Evolutionary conservation across 1,140 invertebrate species (phyloP).

Genomic region (Ephestia elutella): DNA sequence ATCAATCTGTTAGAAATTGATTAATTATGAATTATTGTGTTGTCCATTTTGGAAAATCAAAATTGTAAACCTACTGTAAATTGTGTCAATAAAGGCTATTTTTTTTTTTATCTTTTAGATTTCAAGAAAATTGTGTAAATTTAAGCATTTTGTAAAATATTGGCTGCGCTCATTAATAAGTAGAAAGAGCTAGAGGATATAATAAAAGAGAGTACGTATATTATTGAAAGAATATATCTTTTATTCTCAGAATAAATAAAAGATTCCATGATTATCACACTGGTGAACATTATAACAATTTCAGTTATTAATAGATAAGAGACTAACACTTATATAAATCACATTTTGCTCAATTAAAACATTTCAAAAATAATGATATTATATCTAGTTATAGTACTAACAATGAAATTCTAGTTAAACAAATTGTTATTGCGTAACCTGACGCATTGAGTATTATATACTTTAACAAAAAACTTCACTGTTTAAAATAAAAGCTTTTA

Average conservation of each 20-base stretch:
- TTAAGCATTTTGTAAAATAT: no score
- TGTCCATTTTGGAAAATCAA: no score
- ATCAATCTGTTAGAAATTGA: no score
- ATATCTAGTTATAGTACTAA: not conserved
- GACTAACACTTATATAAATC: conserved; percentile 8
- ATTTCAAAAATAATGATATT: not conserved
- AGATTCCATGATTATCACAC: conserved; percentile 20
- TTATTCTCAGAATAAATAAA: conserved; percentile 71
- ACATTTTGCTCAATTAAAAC: not conserved
- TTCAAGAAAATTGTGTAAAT: no score
- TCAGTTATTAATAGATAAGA: conserved; percentile 1
- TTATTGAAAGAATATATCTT: conserved; percentile 14
- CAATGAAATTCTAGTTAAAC: not conserved
- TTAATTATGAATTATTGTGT: no score
- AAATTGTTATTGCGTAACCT: not conserved
- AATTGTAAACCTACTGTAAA: no score
- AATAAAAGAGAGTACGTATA: conserved; percentile 6
- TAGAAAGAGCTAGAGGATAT: no score
- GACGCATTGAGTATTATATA: not conserved
- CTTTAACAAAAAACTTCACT: not conserved
- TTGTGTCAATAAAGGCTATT: no score
- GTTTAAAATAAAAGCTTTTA: not conserved
- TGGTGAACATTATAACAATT: conserved; percentile 28
- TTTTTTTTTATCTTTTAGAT: no score
- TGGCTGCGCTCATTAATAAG: no score